Conservation (phyloP, 2,113 vertebrate genomes). For the Gambusia holbrooki region DNA sequence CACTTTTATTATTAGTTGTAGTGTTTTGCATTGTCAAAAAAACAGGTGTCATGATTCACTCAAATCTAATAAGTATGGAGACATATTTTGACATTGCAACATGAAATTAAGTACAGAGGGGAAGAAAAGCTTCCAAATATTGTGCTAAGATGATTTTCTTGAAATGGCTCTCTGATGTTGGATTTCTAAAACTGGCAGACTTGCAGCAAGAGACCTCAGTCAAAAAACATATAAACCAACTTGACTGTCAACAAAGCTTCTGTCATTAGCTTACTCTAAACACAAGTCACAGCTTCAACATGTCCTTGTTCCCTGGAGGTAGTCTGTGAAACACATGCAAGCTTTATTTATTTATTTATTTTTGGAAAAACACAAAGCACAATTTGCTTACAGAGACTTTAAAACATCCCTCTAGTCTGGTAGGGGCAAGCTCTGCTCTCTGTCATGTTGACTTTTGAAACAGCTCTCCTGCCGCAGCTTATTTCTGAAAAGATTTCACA, state of each 20-base stretch:
- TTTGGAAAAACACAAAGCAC: background rate
- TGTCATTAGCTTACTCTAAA: background rate
- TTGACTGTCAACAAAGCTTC: background rate
- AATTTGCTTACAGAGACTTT: background rate
- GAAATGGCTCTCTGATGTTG: background rate
- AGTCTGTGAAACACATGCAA: background rate
- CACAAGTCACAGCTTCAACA: background rate
- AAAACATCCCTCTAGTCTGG: background rate
- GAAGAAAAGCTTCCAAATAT: no score
- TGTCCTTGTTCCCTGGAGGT: background rate
- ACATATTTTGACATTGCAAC: no score
- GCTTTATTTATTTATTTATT: background rate
- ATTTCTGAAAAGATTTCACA: background rate
- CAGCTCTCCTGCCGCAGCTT: background rate
- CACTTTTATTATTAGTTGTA: background rate
- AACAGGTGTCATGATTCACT: no score
- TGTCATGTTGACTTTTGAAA: background rate
- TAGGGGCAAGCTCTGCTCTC: background rate
- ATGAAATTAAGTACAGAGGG: no score
- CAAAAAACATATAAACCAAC: background rate
- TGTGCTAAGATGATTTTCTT: background rate
- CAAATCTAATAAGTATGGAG: no score
- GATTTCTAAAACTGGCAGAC: background rate
- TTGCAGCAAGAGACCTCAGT: background rate
- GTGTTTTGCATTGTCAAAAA: no score